Base-by-base conservation (phyloP, 2,113 vertebrate species). In the Eublepharis macularius region DNA sequence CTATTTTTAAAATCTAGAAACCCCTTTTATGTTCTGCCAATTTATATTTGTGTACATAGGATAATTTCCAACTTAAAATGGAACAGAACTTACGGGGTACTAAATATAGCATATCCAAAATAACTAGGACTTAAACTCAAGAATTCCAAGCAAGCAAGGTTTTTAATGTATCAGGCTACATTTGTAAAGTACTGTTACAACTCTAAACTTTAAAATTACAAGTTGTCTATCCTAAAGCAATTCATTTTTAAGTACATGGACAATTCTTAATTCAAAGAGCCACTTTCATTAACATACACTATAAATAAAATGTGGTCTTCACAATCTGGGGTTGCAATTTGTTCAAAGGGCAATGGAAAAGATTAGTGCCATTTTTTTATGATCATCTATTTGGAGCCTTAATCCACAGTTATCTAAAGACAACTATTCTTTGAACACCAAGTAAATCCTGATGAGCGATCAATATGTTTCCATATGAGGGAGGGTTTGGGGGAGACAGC, bases 381-480 rank as follows among this genome's bases (percentile, higher is more conserved):
- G 78, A 79, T 32, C 10, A 63, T 80, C 54, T 39, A 7, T 1
- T 72, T 36, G 2, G 32, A 14, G 47, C 89, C 36, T 16, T 19
- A 10, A 14, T 79, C 70, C 1, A 83, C 3, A 2, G 2, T 0
- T 86, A 49, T 88, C n/a, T 2, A 45, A 80, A 86, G 47, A 24
- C 88, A 79, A 36, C 43, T 83, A 4, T 88, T 66, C 84, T 36
- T 84, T 90, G n/a, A 92, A 78, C 17, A n/a, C 17, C 34, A 1
- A 3, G 4, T 24, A 36, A 49, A 11, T 13, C 29, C 17, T 39
- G 36, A 57, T n/a, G n/a, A n/a, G n/a, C n/a, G n/a, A n/a, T n/a
- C n/a, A n/a, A n/a, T n/a, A n/a, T n/a, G n/a, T n/a, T n/a, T n/a
- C n/a, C n/a, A n/a, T n/a, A n/a, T n/a, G n/a, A n/a, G n/a, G n/a